These are phyloP conservation scores for Nymphicus hollandicus DNA, from an alignment of 2,113 vertebrate species.

Conservation along the genomic window DNA sequence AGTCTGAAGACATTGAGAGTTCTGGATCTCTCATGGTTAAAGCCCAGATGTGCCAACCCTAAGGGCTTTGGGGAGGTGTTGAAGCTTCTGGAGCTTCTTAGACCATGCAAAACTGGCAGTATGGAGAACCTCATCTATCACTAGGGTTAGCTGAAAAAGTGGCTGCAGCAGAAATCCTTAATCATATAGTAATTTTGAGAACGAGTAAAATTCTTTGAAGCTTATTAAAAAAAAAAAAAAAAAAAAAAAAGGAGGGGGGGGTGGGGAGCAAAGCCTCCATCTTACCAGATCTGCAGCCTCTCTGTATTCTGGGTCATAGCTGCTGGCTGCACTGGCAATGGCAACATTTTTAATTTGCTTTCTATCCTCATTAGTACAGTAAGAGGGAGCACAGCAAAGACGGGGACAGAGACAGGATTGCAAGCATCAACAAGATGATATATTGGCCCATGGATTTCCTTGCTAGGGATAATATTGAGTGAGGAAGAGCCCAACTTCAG, in stretches of 20 bases:
- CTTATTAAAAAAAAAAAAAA: background rate
- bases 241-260: background rate
- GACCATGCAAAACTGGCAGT: background rate
- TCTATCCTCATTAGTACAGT: background rate
- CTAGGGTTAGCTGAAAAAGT: background rate
- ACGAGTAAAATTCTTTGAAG: background rate
- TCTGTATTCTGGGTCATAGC: slow-evolving; percentile 42
- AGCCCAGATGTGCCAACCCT: background rate
- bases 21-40: background rate
- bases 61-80: background rate
- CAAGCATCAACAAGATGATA: background rate
- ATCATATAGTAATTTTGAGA: background rate
- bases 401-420: background rate
- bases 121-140: background rate
- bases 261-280: background rate
- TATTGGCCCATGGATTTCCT: background rate
- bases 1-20: background rate
- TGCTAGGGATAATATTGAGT: background rate
- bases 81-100: background rate
- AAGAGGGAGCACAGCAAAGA: background rate
- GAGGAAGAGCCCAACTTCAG: background rate
- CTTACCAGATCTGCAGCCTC: slow-evolving; percentile 5
- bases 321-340: slow-evolving; percentile 22
- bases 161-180: background rate
- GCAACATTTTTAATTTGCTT: slow-evolving; percentile 12